These are phyloP conservation scores for Monopterus albus DNA, from an alignment of 2,113 vertebrate genomes.

Conservation along the genomic window DNA sequence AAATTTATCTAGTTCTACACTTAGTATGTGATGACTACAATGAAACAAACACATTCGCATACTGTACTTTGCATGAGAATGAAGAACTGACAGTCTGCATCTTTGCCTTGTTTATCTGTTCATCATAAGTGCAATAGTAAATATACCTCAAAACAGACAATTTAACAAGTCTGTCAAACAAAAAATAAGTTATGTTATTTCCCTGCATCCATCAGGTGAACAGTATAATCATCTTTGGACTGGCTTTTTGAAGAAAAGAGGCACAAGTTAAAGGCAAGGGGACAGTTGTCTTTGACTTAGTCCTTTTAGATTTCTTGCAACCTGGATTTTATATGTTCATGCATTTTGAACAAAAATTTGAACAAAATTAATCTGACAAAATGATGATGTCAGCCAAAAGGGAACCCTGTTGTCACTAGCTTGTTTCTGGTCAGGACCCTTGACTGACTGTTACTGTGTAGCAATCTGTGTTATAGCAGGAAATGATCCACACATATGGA, in stretches of 20 bases:
- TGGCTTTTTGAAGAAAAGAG: background rate
- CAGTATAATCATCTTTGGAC: slow-evolving; percentile 41
- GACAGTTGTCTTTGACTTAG: background rate
- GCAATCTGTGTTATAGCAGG: slow-evolving; percentile 86
- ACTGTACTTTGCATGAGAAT: slow-evolving; percentile 8
- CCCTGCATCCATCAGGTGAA: background rate
- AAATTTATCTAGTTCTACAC: background rate
- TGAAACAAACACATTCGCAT: background rate
- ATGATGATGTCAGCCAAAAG: background rate
- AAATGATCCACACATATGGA: slow-evolving; percentile 95
- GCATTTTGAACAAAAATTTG: background rate
- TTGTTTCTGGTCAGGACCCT: slow-evolving; percentile 80
- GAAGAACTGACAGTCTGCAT: slow-evolving; percentile 1
- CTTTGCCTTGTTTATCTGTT: slow-evolving; percentile 5
- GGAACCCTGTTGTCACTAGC: slow-evolving; percentile 79
- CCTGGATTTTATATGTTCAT: slow-evolving; percentile 2
- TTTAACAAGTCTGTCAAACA: background rate
- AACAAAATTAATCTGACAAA: background rate
- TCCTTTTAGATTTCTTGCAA: background rate
- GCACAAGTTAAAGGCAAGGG: slow-evolving; percentile 3
- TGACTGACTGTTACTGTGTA: slow-evolving; percentile 83
- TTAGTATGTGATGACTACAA: background rate
- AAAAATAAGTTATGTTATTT: no score
- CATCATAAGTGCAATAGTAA: slow-evolving; percentile 26
- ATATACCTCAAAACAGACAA: slow-evolving; percentile 40